A percentile compares a stretch with the other conserved stretches of the same genome.
phyloP scores from a whole-genome alignment of 2,113 vertebrate genomes.

The Pseudolaguvia tuberculata region DNA sequence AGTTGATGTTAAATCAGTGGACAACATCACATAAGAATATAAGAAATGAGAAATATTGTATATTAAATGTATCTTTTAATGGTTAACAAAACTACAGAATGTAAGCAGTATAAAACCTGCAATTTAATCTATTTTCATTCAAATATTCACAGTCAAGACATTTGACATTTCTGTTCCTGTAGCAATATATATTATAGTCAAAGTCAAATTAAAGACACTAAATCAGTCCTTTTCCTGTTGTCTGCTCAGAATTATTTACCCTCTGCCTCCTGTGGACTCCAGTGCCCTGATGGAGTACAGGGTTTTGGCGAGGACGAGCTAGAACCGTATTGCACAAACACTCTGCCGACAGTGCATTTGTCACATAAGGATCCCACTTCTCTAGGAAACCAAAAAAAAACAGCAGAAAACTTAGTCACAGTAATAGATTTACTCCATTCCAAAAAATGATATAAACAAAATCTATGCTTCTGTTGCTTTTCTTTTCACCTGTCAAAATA shows the following conservation, averaged over 20 bases:
- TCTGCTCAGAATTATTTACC: constrained; percentile 66
- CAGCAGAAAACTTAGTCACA: constrained; percentile 80
- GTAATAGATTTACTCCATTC: constrained; percentile 13
- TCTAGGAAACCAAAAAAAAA: constrained; percentile 96
- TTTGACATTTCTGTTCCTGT: too few relatives aligned
- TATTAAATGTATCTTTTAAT: too few relatives aligned
- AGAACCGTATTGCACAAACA: constrained; percentile 87
- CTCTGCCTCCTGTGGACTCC: constrained; percentile 96
- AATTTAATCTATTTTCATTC: too few relatives aligned
- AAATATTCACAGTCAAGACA: too few relatives aligned
- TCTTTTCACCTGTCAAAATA: constrained; percentile 94
- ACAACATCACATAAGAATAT: too few relatives aligned
- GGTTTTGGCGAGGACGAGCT: constrained; percentile 92
- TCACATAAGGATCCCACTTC: constrained; percentile 98
- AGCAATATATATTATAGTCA: not conserved
- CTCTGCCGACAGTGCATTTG: constrained; percentile 82
- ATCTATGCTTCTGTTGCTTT: not conserved
- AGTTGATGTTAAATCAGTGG: not conserved
- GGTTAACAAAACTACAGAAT: too few relatives aligned
- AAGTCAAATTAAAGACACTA: not conserved
- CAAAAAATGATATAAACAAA: not conserved
- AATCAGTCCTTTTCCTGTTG: not conserved
- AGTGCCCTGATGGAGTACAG: constrained; percentile 90
- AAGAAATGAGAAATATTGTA: too few relatives aligned
- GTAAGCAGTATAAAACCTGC: too few relatives aligned